Conservation (phyloP, 2,888 invertebrate genomes). For the Mythimna vitellina region DNA sequence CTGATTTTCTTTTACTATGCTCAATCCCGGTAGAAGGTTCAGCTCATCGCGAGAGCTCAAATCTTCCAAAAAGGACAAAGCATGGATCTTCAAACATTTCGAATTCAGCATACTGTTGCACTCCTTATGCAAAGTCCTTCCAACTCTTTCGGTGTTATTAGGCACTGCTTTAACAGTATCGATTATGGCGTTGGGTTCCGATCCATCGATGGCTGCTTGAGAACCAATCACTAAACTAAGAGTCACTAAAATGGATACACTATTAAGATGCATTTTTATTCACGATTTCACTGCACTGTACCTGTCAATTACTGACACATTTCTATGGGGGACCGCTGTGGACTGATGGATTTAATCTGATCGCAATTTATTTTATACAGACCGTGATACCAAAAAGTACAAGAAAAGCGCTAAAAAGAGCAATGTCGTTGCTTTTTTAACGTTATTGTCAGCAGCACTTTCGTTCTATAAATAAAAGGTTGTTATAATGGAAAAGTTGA, state of each 20-base stretch:
- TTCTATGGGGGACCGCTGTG: slow-evolving; percentile 72
- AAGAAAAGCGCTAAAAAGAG: slow-evolving; percentile 79
- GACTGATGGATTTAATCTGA: slow-evolving; percentile 77
- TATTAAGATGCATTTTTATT: slow-evolving; percentile 77
- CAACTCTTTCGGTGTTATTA: slow-evolving; percentile 76
- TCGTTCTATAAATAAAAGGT: slow-evolving; percentile 75
- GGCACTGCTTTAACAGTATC: slow-evolving; percentile 67
- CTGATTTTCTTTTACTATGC: slow-evolving; percentile 92
- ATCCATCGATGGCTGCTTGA: slow-evolving; percentile 78
- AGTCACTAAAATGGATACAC: slow-evolving; percentile 73
- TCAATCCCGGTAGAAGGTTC: slow-evolving; percentile 93
- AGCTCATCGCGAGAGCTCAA: slow-evolving; percentile 93
- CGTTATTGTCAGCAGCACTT: slow-evolving; percentile 80
- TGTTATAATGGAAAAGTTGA: slow-evolving; percentile 74
- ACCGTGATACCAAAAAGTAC: slow-evolving; percentile 74
- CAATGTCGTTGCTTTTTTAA: slow-evolving; percentile 68
- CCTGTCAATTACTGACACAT: slow-evolving; percentile 72
- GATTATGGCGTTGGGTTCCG: slow-evolving; percentile 73
- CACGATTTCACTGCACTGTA: slow-evolving; percentile 71
- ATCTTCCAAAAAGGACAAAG: slow-evolving; percentile 94
- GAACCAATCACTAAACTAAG: slow-evolving; percentile 71
- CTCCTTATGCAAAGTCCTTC: slow-evolving; percentile 83
- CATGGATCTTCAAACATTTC: slow-evolving; percentile 95
- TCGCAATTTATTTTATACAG: slow-evolving; percentile 85
- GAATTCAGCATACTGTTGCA: slow-evolving; percentile 89